phyloP scores from a whole-genome alignment of 2,888 invertebrate genomes.

The Lissonota sp. region DNA sequence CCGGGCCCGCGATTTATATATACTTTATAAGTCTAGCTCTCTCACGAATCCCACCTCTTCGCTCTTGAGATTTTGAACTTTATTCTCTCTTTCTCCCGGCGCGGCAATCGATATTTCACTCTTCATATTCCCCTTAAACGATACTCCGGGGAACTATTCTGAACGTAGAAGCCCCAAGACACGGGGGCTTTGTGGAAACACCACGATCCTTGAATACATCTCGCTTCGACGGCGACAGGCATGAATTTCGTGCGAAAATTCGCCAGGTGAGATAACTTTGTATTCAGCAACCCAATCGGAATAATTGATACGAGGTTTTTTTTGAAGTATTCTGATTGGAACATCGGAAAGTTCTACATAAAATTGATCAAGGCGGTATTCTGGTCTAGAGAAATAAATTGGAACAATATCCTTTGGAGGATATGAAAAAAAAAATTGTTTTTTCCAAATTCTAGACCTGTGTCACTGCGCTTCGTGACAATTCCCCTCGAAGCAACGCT shows the following conservation, averaged over 20 bases:
- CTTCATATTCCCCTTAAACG: slow-evolving; percentile 49
- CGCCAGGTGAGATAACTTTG: slow-evolving; percentile 1
- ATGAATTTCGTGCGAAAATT: slow-evolving; percentile 33
- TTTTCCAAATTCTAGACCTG: no score
- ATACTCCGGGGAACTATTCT: slow-evolving; percentile 55
- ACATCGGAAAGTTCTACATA: background rate
- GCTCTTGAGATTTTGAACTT: slow-evolving; percentile 46
- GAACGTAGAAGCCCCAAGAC: slow-evolving; percentile 26
- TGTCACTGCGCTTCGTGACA: slow-evolving; percentile 27
- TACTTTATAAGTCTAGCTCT: slow-evolving; percentile 36
- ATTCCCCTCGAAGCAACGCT: slow-evolving; percentile 54
- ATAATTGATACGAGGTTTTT: slow-evolving; percentile 46
- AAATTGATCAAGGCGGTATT: no score
- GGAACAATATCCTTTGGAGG: slow-evolving; percentile 3
- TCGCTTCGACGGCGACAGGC: slow-evolving; percentile 6
- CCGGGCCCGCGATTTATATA: slow-evolving; percentile 42
- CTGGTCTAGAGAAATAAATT: no score
- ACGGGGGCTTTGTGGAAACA: slow-evolving; percentile 23
- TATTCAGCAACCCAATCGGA: slow-evolving; percentile 35
- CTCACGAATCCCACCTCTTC: slow-evolving; percentile 29
- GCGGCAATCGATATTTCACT: slow-evolving; percentile 64
- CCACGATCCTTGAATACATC: slow-evolving; percentile 29
- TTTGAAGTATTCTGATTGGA: slow-evolving; percentile 20
- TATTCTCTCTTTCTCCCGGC: slow-evolving; percentile 42
- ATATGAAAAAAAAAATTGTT: background rate